Percentiles rank a stretch among this genome's conserved stretches.
phyloP scores from a whole-genome alignment of 1,140 invertebrate species.

The Eriosoma lanigerum region DNA sequence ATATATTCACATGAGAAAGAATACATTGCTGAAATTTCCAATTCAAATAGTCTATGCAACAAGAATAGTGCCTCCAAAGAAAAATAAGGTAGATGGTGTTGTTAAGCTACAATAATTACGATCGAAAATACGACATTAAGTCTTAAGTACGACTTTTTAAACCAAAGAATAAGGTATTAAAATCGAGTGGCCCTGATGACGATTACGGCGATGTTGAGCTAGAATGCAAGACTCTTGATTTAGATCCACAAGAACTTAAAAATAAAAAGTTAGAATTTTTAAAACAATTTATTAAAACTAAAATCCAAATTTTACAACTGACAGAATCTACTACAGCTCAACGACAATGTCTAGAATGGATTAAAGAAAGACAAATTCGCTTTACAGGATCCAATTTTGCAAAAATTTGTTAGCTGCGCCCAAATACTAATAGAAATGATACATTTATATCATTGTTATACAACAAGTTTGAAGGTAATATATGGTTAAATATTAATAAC shows the following conservation, averaged over 20 bases:
- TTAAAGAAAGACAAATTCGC: not conserved
- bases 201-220: not conserved
- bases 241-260: not conserved
- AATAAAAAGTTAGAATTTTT: not conserved
- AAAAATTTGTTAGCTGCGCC: not conserved
- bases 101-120: not conserved
- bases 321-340: not conserved
- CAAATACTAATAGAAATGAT: not conserved
- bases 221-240: not conserved
- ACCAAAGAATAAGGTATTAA: not conserved
- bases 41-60: not conserved
- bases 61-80: not conserved
- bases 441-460: not conserved
- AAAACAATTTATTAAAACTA: too few species aligned
- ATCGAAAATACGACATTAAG: too few species aligned
- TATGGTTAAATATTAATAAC: not conserved
- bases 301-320: not conserved
- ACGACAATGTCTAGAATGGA: not conserved
- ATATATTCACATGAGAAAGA: not conserved
- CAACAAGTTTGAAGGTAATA: not conserved
- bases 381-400: not conserved
- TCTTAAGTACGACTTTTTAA: not conserved
- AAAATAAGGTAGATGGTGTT: not conserved
- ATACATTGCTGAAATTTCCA: not conserved
- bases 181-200: not conserved